Evolutionary conservation across 1,140 invertebrate species (phyloP), one percentile per base, ranked within the genome.

Genomic region (Carposina sasakii): DNA sequence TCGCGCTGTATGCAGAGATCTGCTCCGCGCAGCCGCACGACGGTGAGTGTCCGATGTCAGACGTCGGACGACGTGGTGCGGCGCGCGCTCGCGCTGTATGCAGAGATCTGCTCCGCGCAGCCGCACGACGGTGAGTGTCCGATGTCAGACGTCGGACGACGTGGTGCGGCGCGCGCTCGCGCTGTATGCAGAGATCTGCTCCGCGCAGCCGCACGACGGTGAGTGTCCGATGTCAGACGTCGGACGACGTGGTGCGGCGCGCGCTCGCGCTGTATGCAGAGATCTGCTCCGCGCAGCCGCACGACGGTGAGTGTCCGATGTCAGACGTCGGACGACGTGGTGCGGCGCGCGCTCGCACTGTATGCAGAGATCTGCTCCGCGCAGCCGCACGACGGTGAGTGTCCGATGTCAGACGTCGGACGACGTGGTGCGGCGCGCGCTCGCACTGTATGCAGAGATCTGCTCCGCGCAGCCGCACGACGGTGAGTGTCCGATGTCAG

Each of bases 31-130:
- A 28, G 13, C 20, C n/a, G n/a, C 3, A 13, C 4, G 20, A 10
- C 2, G 13, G 2, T 21, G 13, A 34, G 23, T 13, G 44, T 1
- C 39, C 8, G 2, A 22, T 99, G 3, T 92, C 93, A 12, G 97
- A 99, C 87, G 89, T 90, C 42, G 93, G 96, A 99, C 79, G 95
- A 99, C 86, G 96, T 98, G 21, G 96, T 98, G 10, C 89, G 97
- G 24, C 90, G 97, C 68, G 93, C 92, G 67, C 85, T 98, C 17
- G 93, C 96, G 58, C 95, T 98, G 10, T 88, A 98, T 45, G 93
- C 96, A 3, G 93, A 97, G 87, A 93, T 98, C 77, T 89, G 92
- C 57, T 91, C 91, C n/a, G 49, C 85, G 24, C 24, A 28, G 8
- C 2, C 9, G n/a, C 9, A 20, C 24, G 1, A 20, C 16, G 23